These are phyloP conservation scores for Bombus superbus DNA, from an alignment of 1,140 invertebrate species.

Conservation along the genomic window DNA sequence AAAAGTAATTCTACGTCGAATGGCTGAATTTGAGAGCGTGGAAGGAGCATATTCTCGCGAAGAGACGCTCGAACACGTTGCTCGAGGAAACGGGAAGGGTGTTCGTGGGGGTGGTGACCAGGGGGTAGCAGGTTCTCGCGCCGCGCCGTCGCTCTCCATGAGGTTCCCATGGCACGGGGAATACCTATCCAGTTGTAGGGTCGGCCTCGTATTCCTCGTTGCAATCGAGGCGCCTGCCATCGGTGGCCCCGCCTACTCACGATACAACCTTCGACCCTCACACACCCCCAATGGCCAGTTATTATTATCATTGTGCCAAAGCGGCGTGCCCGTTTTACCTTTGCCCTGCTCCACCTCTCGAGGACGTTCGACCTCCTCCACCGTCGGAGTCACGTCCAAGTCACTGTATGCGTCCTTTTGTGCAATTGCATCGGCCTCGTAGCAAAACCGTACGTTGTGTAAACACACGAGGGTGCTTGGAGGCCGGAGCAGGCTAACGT, in stretches of 20 bases:
- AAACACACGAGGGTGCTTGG: neutral
- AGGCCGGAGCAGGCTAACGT: neutral
- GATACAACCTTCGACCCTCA: constrained; percentile 66
- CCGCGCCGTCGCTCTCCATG: constrained; percentile 74
- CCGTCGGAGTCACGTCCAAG: constrained; percentile 32
- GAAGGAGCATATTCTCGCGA: constrained; percentile 38
- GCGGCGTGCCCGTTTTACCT: neutral
- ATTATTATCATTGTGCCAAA: constrained; percentile 56
- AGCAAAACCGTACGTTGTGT: neutral
- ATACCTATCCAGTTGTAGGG: constrained; percentile 73
- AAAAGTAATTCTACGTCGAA: constrained; percentile 26
- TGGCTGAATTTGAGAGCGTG: constrained; percentile 27
- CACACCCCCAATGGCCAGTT: constrained; percentile 49
- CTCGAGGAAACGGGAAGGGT: constrained; percentile 3
- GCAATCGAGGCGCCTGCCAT: constrained; percentile 67
- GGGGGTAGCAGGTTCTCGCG: constrained; percentile 65
- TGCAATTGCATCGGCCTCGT: neutral
- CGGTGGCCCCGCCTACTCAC: constrained; percentile 73
- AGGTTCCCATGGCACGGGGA: constrained; percentile 63
- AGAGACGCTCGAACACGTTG: constrained; percentile 29
- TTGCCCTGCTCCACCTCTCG: neutral
- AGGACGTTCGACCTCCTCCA: neutral
- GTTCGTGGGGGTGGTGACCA: constrained; percentile 41
- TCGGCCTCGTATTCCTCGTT: constrained; percentile 72
- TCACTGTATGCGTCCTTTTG: constrained; percentile 17